Conservation (phyloP, 2,888 invertebrate species). For the Sminthurinus aureus region DNA sequence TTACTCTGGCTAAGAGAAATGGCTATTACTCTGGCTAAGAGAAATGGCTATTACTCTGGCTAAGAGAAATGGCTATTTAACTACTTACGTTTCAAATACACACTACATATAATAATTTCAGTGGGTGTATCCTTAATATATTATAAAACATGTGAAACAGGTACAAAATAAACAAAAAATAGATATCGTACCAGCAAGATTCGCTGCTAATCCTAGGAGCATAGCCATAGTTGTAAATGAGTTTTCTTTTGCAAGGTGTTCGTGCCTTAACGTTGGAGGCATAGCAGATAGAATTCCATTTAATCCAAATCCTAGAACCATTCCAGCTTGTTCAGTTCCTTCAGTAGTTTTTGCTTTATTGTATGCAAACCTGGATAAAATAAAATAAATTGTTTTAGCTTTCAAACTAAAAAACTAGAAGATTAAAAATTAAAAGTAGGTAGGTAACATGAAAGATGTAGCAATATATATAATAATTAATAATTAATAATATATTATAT, state of each 20-base stretch:
- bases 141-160: too few species aligned
- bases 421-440: too few species aligned
- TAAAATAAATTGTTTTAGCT: neutral
- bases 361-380: slow-evolving; percentile 55
- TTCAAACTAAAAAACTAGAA: too few species aligned
- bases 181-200: slow-evolving; percentile 51
- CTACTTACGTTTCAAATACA: neutral
- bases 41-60: too few species aligned
- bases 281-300: slow-evolving; percentile 57
- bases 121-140: too few species aligned
- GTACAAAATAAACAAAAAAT: too few species aligned
- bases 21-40: too few species aligned
- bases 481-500: too few species aligned
- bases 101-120: neutral
- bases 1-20: too few species aligned
- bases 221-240: slow-evolving; percentile 59
- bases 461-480: too few species aligned
- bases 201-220: slow-evolving; percentile 56
- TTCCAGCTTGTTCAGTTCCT: slow-evolving; percentile 58
- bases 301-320: slow-evolving; percentile 58
- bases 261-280: slow-evolving; percentile 59
- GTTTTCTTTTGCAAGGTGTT: slow-evolving; percentile 58
- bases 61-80: too few species aligned
- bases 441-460: too few species aligned
- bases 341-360: slow-evolving; percentile 57